Conservation (phyloP, 2,888 invertebrate genomes). For the Hypena proboscidalis region DNA sequence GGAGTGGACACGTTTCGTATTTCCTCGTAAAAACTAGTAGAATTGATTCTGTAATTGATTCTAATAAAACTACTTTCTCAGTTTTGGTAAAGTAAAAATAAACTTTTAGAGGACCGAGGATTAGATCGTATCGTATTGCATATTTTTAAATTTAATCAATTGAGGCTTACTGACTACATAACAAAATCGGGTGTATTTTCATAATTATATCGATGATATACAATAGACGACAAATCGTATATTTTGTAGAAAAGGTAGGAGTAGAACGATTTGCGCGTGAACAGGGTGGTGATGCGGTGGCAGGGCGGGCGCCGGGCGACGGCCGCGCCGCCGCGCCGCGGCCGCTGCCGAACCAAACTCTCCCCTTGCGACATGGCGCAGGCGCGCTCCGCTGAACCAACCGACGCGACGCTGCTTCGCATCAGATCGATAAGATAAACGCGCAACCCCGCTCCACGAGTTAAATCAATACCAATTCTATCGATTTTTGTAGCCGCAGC, state of each 20-base stretch:
- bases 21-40: too few relatives aligned
- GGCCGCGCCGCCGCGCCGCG: constrained; percentile 64
- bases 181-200: too few relatives aligned
- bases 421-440: constrained; percentile 93
- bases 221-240: background rate
- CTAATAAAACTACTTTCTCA: too few relatives aligned
- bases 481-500: constrained; percentile 90
- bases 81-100: too few relatives aligned
- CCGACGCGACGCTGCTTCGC: constrained; percentile 68
- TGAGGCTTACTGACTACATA: too few relatives aligned
- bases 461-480: constrained; percentile 90
- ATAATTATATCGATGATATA: too few relatives aligned
- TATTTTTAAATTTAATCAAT: too few relatives aligned
- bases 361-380: constrained; percentile 67
- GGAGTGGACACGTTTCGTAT: too few relatives aligned
- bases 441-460: constrained; percentile 89
- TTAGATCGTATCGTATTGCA: too few relatives aligned
- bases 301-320: constrained; percentile 63
- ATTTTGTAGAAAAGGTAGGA: constrained; percentile 15
- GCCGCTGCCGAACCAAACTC: constrained; percentile 45
- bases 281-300: constrained; percentile 66
- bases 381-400: constrained; percentile 55
- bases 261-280: constrained; percentile 72
- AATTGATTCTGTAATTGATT: too few relatives aligned
- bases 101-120: too few relatives aligned